phyloP scores from a whole-genome alignment of 2,113 vertebrate genomes.

The Neotoma lepida region DNA sequence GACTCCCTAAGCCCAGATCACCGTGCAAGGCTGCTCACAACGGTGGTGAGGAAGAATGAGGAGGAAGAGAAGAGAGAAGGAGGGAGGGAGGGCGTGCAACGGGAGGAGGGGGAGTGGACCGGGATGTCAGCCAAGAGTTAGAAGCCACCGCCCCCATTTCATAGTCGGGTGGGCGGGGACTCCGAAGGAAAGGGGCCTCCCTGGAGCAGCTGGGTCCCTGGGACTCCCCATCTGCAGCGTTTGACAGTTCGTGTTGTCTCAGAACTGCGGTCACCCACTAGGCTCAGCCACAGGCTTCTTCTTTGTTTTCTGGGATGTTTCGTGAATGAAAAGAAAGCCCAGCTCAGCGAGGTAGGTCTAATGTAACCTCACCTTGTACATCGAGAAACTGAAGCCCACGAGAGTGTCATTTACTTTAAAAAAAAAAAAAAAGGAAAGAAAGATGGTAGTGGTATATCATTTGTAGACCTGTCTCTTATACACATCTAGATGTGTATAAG shows the following conservation, averaged over 20 bases:
- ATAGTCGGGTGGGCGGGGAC: not conserved
- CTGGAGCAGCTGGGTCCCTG: not conserved
- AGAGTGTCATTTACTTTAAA: not conserved
- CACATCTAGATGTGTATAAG: no score
- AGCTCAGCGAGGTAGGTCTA: not conserved
- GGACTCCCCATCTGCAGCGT: not conserved
- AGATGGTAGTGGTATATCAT: no score
- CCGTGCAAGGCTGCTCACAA: not conserved
- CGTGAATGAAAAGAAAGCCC: not conserved
- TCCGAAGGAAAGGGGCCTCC: not conserved
- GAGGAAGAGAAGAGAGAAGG: slow-evolving; percentile 19
- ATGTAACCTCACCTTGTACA: not conserved
- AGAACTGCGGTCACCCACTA: not conserved
- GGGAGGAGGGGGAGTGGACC: not conserved
- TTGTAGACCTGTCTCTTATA: no score
- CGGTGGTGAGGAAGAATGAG: not conserved
- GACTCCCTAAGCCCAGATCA: not conserved
- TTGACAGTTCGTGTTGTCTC: not conserved
- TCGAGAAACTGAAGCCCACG: not conserved
- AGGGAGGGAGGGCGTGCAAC: not conserved
- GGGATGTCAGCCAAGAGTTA: not conserved
- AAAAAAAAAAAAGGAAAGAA: not conserved
- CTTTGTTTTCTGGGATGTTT: not conserved
- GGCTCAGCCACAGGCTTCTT: not conserved
- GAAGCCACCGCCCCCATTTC: not conserved